Evolutionary conservation across 2,797 vertebrate species (phyloP).

Genomic region (Clarias platycephalus): DNA sequence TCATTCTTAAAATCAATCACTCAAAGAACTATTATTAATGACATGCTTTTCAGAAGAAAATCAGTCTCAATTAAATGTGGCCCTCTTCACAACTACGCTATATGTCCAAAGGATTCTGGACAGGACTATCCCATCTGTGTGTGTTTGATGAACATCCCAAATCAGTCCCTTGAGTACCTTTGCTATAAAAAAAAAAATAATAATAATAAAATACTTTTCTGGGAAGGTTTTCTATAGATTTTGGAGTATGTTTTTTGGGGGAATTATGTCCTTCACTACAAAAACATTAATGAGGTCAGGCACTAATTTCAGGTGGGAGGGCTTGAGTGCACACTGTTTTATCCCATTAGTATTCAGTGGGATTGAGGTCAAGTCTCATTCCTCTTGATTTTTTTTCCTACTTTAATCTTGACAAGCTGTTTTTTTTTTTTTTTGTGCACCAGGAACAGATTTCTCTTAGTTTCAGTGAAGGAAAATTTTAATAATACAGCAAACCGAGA

Average conservation of each 20-base stretch:
- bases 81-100: not conserved
- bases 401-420: too few relatives aligned
- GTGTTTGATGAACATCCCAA: not conserved
- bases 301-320: not conserved
- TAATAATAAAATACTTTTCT: too few relatives aligned
- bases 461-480: too few relatives aligned
- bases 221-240: not conserved
- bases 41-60: not conserved
- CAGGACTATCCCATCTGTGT: not conserved
- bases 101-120: not conserved
- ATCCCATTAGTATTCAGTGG: not conserved
- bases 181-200: not conserved
- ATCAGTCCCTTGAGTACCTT: not conserved
- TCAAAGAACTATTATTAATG: slow-evolving; percentile 57
- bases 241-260: not conserved
- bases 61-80: not conserved
- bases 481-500: too few relatives aligned
- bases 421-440: too few relatives aligned
- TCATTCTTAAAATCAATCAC: slow-evolving; percentile 68
- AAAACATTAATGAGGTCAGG: not conserved
- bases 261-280: not conserved
- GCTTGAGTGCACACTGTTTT: not conserved
- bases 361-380: too few relatives aligned
- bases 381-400: too few relatives aligned
- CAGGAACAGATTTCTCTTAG: too few relatives aligned